Conservation (phyloP, 2,888 invertebrate genomes). For the Priocnemis perturbator region DNA sequence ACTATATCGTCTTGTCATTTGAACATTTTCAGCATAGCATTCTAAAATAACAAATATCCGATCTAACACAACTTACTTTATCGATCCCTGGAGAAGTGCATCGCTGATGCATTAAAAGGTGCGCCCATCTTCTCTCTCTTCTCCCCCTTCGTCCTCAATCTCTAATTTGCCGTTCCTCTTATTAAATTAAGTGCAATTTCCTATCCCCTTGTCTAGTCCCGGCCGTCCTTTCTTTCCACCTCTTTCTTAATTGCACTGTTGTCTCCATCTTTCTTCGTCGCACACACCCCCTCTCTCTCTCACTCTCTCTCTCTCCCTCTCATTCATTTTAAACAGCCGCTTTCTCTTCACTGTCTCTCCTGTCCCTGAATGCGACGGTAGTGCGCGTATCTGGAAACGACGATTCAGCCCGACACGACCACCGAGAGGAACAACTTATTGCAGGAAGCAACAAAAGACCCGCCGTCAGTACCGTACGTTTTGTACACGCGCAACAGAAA, state of each 20-base stretch:
- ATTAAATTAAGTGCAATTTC: slow-evolving; percentile 1
- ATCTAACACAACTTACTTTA: no score
- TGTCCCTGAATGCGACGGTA: background rate
- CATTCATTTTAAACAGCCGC: background rate
- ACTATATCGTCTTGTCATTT: no score
- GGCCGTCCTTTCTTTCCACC: background rate
- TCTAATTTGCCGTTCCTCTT: no score
- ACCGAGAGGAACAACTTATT: background rate
- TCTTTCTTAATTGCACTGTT: background rate
- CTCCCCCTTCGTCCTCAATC: background rate
- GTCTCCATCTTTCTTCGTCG: slow-evolving; percentile 1
- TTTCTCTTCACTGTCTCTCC: background rate
- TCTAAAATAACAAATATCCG: no score
- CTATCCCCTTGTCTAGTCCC: background rate
- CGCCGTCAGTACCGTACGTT: background rate
- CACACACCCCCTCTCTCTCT: no score
- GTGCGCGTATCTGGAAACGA: no score
- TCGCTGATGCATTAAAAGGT: no score
- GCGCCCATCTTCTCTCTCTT: background rate
- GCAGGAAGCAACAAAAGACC: background rate
- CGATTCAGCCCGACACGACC: no score
- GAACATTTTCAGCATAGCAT: no score
- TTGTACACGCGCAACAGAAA: no score
- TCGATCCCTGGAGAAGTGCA: no score
- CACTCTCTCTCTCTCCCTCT: background rate